Conservation (phyloP, 2,888 invertebrate genomes). For the Ennomos erosarius region DNA sequence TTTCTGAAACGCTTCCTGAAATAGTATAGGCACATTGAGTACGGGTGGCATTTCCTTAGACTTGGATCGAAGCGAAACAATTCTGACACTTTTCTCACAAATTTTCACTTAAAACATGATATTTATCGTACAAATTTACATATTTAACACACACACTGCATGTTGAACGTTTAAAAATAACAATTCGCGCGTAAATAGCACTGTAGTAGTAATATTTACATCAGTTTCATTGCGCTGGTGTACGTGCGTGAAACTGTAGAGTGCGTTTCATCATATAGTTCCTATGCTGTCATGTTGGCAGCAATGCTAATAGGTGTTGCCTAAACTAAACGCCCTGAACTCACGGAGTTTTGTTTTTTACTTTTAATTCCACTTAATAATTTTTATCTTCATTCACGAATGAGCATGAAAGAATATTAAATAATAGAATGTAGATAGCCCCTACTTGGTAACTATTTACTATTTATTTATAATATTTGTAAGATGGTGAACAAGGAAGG, state of each 20-base stretch:
- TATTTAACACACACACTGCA: conserved; percentile 57
- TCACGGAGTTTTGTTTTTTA: no score
- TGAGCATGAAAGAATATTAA: no score
- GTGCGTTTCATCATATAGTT: no score
- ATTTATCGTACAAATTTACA: conserved; percentile 54
- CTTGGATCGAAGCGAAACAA: conserved; percentile 78
- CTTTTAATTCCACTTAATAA: no score
- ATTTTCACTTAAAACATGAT: conserved; percentile 65
- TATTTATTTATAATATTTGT: no score
- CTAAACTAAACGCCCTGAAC: no score
- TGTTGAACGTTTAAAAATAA: conserved; percentile 68
- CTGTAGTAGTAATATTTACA: conserved; percentile 81
- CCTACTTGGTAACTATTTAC: no score
- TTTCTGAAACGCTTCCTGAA: conserved; percentile 82
- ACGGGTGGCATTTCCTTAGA: conserved; percentile 76
- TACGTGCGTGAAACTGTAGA: conserved; percentile 81
- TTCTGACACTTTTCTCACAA: conserved; percentile 61
- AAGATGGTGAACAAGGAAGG: no score
- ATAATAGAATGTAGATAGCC: no score
- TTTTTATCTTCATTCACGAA: no score
- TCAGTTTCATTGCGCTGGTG: conserved; percentile 77
- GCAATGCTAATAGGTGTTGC: no score
- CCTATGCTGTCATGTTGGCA: no score
- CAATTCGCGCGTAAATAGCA: conserved; percentile 76
- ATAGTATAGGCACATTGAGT: conserved; percentile 73